Conservation (phyloP, 2,113 vertebrate genomes). For the Ammodytes marinus region DNA sequence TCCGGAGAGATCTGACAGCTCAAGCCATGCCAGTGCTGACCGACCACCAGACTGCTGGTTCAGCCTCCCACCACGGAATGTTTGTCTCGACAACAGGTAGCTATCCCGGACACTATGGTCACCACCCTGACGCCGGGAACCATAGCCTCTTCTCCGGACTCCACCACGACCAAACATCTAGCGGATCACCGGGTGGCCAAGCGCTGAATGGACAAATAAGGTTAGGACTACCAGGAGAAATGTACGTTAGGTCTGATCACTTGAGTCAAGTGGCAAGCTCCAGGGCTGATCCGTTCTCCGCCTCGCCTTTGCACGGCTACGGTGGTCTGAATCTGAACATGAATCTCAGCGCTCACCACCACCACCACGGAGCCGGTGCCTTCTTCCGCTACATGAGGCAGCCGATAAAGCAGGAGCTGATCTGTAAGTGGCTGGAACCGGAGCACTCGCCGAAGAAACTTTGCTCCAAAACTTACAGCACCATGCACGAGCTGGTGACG, state of each 20-base stretch:
- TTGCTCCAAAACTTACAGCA: slow-evolving; percentile 98
- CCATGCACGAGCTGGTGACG: slow-evolving; percentile 98
- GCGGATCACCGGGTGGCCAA: slow-evolving; percentile 93
- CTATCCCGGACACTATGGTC: slow-evolving; percentile 98
- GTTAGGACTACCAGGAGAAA: slow-evolving; percentile 98
- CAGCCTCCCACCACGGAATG: slow-evolving; percentile 94
- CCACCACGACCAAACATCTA: slow-evolving; percentile 91
- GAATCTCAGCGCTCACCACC: slow-evolving; percentile 92
- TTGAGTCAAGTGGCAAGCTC: slow-evolving; percentile 93
- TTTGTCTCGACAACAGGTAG: slow-evolving; percentile 99
- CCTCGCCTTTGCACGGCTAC: slow-evolving; percentile 93
- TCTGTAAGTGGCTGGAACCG: slow-evolving; percentile 97
- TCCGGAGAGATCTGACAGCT: slow-evolving; percentile 91
- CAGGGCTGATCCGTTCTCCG: slow-evolving; percentile 94
- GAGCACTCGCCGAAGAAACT: slow-evolving; percentile 89
- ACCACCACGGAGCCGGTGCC: slow-evolving; percentile 90
- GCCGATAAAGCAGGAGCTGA: slow-evolving; percentile 98
- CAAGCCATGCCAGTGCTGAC: slow-evolving; percentile 90
- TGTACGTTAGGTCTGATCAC: slow-evolving; percentile 96
- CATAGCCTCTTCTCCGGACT: slow-evolving; percentile 94
- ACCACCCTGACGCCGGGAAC: slow-evolving; percentile 92
- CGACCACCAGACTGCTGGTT: slow-evolving; percentile 87
- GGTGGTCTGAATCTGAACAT: slow-evolving; percentile 93
- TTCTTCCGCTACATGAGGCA: slow-evolving; percentile 99
- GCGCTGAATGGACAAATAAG: slow-evolving; percentile 96